Percentiles rank a stretch among this genome's conserved stretches.
Conservation (phyloP, 2,888 invertebrate genomes). For the Siphlonurus alternatus region DNA sequence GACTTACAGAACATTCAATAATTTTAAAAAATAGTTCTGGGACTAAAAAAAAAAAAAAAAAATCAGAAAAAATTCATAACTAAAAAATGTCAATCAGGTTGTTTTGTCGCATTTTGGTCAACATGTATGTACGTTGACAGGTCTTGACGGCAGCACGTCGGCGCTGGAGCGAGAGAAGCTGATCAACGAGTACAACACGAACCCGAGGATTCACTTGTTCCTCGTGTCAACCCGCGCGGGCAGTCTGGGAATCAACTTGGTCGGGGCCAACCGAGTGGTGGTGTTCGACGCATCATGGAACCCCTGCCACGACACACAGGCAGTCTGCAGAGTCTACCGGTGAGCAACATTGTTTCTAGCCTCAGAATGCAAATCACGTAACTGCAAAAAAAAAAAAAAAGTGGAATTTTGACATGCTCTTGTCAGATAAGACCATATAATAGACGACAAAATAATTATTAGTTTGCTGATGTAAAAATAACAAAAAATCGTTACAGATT, state of each 20-base stretch:
- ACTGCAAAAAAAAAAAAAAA: too few relatives aligned
- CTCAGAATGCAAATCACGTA: too few relatives aligned
- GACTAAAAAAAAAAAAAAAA: too few relatives aligned
- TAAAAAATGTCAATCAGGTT: background rate
- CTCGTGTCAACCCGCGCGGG: slow-evolving; percentile 94
- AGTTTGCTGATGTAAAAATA: too few relatives aligned
- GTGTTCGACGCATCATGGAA: slow-evolving; percentile 99
- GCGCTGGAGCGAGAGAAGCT: slow-evolving; percentile 88
- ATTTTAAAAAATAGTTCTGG: too few relatives aligned
- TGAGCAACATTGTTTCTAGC: too few relatives aligned
- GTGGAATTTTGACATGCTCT: too few relatives aligned
- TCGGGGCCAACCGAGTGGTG: slow-evolving; percentile 92
- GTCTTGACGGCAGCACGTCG: slow-evolving; percentile 89
- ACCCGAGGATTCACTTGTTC: slow-evolving; percentile 73
- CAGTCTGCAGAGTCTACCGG: slow-evolving; percentile 89
- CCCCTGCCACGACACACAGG: slow-evolving; percentile 96
- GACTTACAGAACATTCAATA: too few relatives aligned
- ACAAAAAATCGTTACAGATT: too few relatives aligned
- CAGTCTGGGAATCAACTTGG: slow-evolving; percentile 90
- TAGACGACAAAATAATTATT: too few relatives aligned
- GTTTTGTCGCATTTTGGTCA: slow-evolving; percentile 9
- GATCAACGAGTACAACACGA: slow-evolving; percentile 90
- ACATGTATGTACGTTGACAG: too few relatives aligned
- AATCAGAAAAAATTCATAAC: slow-evolving; percentile 4
- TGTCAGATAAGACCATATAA: too few relatives aligned